Conservation (phyloP, 2,888 invertebrate genomes). For the Agonopterix alstromeriana region DNA sequence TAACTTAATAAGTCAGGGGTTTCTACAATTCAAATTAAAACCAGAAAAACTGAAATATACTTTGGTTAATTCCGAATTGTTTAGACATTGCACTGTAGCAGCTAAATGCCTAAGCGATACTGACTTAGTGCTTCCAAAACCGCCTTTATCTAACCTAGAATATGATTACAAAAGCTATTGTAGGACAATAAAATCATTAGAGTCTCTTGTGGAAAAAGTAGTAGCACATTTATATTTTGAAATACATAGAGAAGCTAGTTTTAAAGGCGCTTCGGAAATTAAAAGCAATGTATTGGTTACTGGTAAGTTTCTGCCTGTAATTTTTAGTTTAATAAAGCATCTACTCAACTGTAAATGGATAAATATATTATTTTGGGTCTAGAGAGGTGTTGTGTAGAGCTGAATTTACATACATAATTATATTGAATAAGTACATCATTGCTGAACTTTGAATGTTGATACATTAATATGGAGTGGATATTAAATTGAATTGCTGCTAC, state of each 20-base stretch:
- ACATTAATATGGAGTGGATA: too few species aligned
- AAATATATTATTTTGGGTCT: too few species aligned
- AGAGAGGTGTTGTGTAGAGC: too few species aligned
- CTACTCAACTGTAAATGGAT: neutral
- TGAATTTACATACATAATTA: too few species aligned
- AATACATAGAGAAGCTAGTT: slow-evolving; percentile 57
- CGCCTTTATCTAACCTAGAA: slow-evolving; percentile 34
- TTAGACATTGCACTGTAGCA: slow-evolving; percentile 65
- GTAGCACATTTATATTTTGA: slow-evolving; percentile 55
- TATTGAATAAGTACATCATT: too few species aligned
- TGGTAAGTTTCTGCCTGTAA: slow-evolving; percentile 32
- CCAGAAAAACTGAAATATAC: slow-evolving; percentile 68
- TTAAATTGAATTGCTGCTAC: too few species aligned
- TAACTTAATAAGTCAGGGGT: slow-evolving; percentile 44
- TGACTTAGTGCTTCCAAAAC: slow-evolving; percentile 42
- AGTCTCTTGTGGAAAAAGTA: slow-evolving; percentile 50
- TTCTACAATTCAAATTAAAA: slow-evolving; percentile 55
- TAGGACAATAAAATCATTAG: slow-evolving; percentile 69
- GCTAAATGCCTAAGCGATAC: slow-evolving; percentile 47
- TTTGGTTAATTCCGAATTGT: slow-evolving; percentile 67
- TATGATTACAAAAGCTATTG: slow-evolving; percentile 62
- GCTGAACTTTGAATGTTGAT: too few species aligned
- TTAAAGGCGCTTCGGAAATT: slow-evolving; percentile 56
- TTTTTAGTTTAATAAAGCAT: neutral
- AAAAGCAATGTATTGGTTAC: slow-evolving; percentile 64